A percentile compares a stretch with the other conserved stretches of the same genome.
These are phyloP conservation scores for Papilio dardanus DNA, from an alignment of 1,140 invertebrate species.

Conservation along the genomic window DNA sequence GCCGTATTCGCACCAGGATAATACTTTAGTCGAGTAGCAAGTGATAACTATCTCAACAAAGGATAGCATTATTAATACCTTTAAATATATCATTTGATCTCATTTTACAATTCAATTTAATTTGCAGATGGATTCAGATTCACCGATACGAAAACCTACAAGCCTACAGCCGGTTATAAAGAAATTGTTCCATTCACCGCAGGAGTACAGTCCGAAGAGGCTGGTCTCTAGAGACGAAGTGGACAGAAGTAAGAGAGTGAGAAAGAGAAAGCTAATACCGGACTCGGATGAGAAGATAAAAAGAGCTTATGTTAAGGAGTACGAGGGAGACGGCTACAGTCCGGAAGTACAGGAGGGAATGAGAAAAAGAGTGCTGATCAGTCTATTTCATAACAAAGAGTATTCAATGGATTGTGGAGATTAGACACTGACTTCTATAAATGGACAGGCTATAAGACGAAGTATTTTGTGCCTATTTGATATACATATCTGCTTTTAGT, in stretches of 20 bases:
- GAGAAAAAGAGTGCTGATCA: constrained; percentile 64
- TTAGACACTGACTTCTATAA: no score
- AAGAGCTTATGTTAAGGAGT: constrained; percentile 57
- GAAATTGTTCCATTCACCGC: constrained; percentile 67
- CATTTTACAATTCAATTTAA: neutral
- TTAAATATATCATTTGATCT: neutral
- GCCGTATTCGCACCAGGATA: no score
- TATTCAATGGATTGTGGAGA: constrained; percentile 60
- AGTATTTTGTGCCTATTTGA: no score
- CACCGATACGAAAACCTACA: constrained; percentile 54
- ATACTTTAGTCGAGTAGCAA: no score
- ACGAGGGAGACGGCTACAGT: constrained; percentile 53
- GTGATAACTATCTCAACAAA: no score
- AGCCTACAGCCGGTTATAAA: constrained; percentile 57
- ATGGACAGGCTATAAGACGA: no score
- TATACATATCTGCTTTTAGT: no score
- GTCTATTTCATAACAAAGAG: constrained; percentile 67
- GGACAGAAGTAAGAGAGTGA: constrained; percentile 45
- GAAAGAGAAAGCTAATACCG: constrained; percentile 59
- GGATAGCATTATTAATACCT: no score
- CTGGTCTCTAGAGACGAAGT: constrained; percentile 17
- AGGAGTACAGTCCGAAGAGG: constrained; percentile 40
- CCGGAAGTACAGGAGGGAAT: constrained; percentile 53
- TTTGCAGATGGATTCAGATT: constrained; percentile 68
- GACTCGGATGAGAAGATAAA: constrained; percentile 56